Base-by-base conservation (phyloP, 1,140 invertebrate genomes). In the Diabrotica undecimpunctata region DNA sequence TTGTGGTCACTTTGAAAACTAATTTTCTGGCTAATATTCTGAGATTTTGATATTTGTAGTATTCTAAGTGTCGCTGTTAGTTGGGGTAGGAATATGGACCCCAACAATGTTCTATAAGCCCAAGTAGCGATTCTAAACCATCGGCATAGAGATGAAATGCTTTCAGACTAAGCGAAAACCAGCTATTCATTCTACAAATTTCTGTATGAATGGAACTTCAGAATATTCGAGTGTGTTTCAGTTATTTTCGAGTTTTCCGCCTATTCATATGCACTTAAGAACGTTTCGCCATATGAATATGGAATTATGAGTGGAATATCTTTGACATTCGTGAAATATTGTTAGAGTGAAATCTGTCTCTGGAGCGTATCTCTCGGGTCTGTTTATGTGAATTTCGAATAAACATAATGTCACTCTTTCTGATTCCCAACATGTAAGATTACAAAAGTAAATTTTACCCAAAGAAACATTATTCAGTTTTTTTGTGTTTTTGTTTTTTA, bases 261-360 rank as follows among this genome's bases (percentile, higher is more conserved):
- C 41, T 46, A 46, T 46, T 46, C 41, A 46, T 46, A 46, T 46
- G 41, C 41, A 46, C 41, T 46, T 46, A 46, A 46, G 41, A 46
- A 46, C 41, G 41, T 46, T 46, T 46, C n/a, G 8, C 41, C n/a
- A 5, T 6, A 6, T n/a, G 41, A 46, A 46, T 46, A 46, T 46
- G 41, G 41, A 46, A 46, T 46, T 46, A 46, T 46, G 41, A n/a
- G 2, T 8, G n/a, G n/a, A 46, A 46, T 46, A 46, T 46, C 41
- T 46, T 46, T 46, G 41, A 46, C 41, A 46, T 46, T 46, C 41
- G n/a, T 46, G n/a, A 46, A 46, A 46, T 46, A 46, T 46, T 3
- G 41, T 46, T 46, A 46, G 8, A 46, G n/a, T 46, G 41, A 46
- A 46, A 46, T 46, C 41, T 46, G 41, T 6, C 41, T 46, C 41